A percentile compares a stretch with the other conserved stretches of the same genome.
phyloP scores from a whole-genome alignment of 1,140 invertebrate species.

The Carposina sasakii region DNA sequence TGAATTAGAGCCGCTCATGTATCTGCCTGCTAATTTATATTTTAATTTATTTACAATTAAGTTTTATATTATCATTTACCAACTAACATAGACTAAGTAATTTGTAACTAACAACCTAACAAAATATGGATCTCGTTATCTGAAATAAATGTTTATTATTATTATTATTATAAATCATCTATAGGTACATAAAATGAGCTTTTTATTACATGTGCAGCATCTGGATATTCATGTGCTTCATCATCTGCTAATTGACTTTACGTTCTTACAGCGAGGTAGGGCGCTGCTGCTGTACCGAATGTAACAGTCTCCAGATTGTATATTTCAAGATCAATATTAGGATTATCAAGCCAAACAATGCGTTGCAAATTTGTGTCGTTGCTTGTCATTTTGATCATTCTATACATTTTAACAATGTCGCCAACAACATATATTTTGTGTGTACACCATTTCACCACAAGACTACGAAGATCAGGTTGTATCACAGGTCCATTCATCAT shows the following conservation, averaged over 20 bases:
- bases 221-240: constrained; percentile 20
- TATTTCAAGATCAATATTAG: constrained; percentile 24
- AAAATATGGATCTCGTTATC: too few relatives aligned
- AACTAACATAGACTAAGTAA: too few relatives aligned
- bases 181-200: constrained; percentile 42
- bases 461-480: constrained; percentile 25
- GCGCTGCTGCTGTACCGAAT: constrained; percentile 35
- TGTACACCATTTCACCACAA: constrained; percentile 20
- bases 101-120: too few relatives aligned
- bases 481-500: constrained; percentile 27
- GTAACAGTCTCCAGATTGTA: constrained; percentile 37
- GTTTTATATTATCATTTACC: too few relatives aligned
- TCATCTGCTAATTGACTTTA: constrained; percentile 38
- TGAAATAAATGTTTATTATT: too few relatives aligned
- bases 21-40: too few relatives aligned
- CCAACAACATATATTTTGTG: constrained; percentile 23
- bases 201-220: constrained; percentile 17
- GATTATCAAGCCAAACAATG: constrained; percentile 45
- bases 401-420: constrained; percentile 28
- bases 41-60: too few relatives aligned
- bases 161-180: too few relatives aligned
- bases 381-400: constrained; percentile 20
- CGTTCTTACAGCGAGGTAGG: constrained; percentile 33
- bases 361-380: constrained; percentile 37
- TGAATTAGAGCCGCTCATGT: too few relatives aligned